A percentile compares a stretch with the other conserved stretches of the same genome.
Evolutionary conservation across 1,140 invertebrate species (phyloP).

Genomic region (Meloidogyne hapla): DNA sequence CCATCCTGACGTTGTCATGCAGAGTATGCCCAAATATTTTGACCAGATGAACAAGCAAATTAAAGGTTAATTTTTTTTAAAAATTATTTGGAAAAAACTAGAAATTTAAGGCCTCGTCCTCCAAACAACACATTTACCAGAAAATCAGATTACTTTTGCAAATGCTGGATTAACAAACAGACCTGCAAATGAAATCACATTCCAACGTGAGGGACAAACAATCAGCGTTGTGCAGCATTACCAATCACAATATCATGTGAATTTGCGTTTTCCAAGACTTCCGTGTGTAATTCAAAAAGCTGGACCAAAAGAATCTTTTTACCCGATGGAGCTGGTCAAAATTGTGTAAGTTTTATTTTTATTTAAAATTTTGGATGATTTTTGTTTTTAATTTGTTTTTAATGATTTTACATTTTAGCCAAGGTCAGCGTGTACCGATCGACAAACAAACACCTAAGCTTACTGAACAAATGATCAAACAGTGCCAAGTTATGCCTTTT

Average conservation of each 20-base stretch:
- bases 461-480: constrained; percentile 34
- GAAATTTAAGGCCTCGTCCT: constrained; percentile 17
- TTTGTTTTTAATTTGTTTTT: neutral
- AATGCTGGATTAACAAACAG: constrained; percentile 9
- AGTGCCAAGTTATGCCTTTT: constrained; percentile 31
- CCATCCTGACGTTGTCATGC: neutral
- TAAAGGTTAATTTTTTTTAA: constrained; percentile 27
- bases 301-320: constrained; percentile 15
- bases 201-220: constrained; percentile 10
- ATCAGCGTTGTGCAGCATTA: constrained; percentile 28
- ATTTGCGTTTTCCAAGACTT: constrained; percentile 14
- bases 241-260: neutral
- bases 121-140: constrained; percentile 1
- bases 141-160: constrained; percentile 8
- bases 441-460: constrained; percentile 41
- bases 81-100: neutral
- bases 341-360: constrained; percentile 25
- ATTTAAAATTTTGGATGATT: neutral
- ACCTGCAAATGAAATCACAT: constrained; percentile 17
- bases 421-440: constrained; percentile 32
- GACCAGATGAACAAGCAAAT: constrained; percentile 29
- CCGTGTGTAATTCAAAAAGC: constrained; percentile 30
- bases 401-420: neutral
- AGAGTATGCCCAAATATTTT: neutral
- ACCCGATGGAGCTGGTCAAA: constrained; percentile 33